Percentiles rank a stretch among this genome's conserved stretches.
These are phyloP conservation scores for Ichneumon xanthorius DNA, from an alignment of 2,888 invertebrate species.

Conservation along the genomic window DNA sequence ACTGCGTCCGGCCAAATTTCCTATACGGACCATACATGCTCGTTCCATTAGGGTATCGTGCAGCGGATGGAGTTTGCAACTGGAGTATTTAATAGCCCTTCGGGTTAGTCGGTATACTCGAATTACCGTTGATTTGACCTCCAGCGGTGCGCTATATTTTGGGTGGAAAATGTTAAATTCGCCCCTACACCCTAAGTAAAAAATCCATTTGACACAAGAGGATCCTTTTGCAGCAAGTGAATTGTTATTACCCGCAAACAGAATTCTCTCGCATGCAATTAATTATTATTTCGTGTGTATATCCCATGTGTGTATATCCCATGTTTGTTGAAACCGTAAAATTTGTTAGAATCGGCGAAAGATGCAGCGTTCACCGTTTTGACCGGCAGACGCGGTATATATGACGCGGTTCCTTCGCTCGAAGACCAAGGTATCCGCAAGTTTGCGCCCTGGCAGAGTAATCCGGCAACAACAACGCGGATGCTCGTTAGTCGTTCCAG, in stretches of 20 bases:
- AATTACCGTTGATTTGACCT: not conserved
- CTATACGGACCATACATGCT: not conserved
- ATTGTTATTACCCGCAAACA: not conserved
- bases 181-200: not conserved
- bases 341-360: not conserved
- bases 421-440: conserved; percentile 31
- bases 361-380: conserved; percentile 13
- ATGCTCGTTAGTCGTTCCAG: conserved; percentile 75
- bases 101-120: conserved; percentile 11
- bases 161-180: not conserved
- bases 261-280: not conserved
- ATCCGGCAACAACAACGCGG: conserved; percentile 68
- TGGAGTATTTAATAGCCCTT: not conserved
- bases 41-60: not conserved
- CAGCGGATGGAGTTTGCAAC: conserved; percentile 29
- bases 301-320: not conserved
- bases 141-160: not conserved
- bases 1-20: not conserved
- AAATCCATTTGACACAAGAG: too few relatives aligned
- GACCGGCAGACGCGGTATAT: conserved; percentile 9
- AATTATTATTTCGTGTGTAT: not conserved
- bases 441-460: conserved; percentile 42
- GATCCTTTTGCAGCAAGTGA: not conserved
- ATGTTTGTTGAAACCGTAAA: not conserved
- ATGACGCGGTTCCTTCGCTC: conserved; percentile 42